Evolutionary conservation across 53 echinoderm and acorn worm genomes (phyloP).

Genomic region (Stichopus horrens): DNA sequence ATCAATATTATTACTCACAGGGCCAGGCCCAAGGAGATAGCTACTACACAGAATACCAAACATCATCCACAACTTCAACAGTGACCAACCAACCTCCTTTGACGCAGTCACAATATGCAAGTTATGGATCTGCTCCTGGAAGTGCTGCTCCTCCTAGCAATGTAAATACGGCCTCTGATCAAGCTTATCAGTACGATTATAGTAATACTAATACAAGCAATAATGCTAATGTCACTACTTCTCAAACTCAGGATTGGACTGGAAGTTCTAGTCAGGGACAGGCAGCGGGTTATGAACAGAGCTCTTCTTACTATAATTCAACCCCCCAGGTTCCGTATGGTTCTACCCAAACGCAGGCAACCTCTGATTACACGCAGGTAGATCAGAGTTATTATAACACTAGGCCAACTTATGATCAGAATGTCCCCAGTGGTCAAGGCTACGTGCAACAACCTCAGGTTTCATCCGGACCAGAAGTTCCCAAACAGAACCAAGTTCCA

Average conservation of each 20-base stretch:
- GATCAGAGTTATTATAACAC: not conserved
- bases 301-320: not conserved
- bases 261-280: not conserved
- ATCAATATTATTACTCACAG: constrained; percentile 27
- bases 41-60: not conserved
- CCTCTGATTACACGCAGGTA: not conserved
- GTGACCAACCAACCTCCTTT: not conserved
- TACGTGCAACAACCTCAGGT: not conserved
- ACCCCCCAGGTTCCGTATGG: not conserved
- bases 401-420: not conserved
- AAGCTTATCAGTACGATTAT: not conserved
- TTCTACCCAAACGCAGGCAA: not conserved
- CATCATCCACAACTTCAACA: not conserved
- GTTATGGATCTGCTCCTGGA: not conserved
- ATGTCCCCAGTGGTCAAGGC: not conserved
- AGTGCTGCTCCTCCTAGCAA: not conserved
- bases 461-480: not conserved
- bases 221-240: not conserved
- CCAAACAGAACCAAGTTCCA: not conserved
- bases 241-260: not conserved
- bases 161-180: not conserved
- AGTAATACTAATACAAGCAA: not conserved
- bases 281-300: not conserved
- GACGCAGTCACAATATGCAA: not conserved
- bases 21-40: not conserved